Percentiles rank a stretch among this genome's conserved stretches.
Evolutionary conservation across 2,797 vertebrate genomes (phyloP).

Genomic region (Cheirogaleus major): DNA sequence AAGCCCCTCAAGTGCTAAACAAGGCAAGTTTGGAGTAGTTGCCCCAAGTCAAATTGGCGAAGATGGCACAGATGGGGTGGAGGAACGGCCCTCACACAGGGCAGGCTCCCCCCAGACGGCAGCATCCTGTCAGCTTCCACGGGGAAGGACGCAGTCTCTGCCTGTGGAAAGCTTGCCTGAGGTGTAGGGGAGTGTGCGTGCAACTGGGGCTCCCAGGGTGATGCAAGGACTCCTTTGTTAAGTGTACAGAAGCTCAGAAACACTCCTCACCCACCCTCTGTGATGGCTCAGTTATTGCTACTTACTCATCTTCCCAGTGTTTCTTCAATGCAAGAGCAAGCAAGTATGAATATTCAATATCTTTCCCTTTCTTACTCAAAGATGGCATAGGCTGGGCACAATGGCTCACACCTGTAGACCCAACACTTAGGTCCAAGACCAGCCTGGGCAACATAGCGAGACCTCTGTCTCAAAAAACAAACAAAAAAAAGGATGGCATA

Average conservation of each 20-base stretch:
- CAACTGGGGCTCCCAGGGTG: background rate
- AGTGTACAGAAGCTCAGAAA: background rate
- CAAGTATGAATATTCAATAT: background rate
- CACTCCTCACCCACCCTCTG: background rate
- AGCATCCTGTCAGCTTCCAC: background rate
- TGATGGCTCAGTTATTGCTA: background rate
- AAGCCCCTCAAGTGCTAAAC: background rate
- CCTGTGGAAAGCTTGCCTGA: background rate
- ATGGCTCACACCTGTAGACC: background rate
- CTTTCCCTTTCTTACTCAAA: background rate
- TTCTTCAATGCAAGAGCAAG: background rate
- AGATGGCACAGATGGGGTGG: background rate
- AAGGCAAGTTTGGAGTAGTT: background rate
- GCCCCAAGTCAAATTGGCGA: background rate
- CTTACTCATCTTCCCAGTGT: background rate
- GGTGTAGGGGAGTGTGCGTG: background rate
- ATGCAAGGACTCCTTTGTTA: background rate
- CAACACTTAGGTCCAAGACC: background rate
- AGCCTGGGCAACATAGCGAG: background rate
- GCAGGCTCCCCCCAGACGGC: background rate
- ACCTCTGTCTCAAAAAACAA: background rate
- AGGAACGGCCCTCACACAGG: background rate
- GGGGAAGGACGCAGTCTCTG: background rate
- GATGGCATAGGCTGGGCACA: background rate
- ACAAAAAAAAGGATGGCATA: background rate